Conservation (phyloP, 2,888 invertebrate genomes). For the Calliscelio sp. region DNA sequence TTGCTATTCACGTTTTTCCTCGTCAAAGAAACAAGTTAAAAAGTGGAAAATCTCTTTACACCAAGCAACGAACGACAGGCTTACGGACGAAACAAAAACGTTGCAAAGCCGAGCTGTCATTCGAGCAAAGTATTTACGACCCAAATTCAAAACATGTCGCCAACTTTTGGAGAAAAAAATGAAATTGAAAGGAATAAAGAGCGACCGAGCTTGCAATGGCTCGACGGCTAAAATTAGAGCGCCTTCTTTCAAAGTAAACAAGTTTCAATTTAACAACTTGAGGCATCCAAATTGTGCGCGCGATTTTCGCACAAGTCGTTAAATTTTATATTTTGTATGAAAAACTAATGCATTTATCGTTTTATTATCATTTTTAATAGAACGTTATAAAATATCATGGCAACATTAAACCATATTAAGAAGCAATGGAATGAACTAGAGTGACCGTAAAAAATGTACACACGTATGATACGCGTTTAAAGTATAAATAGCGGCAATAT, state of each 20-base stretch:
- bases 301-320: not conserved
- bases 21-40: constrained; percentile 16
- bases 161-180: constrained; percentile 14
- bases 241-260: constrained; percentile 31
- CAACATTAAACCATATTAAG: not conserved
- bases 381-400: not conserved
- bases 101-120: not conserved
- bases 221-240: not conserved
- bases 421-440: constrained; percentile 21
- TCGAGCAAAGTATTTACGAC: constrained; percentile 8
- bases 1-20: not conserved
- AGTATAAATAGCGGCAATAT: constrained; percentile 26
- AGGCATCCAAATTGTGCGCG: not conserved
- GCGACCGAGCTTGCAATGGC: not conserved
- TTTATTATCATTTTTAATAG: constrained; percentile 8
- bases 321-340: constrained; percentile 20
- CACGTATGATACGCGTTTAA: constrained; percentile 4
- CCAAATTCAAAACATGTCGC: constrained; percentile 13
- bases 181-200: not conserved
- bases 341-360: not conserved
- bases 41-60: constrained; percentile 21
- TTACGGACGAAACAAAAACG: not conserved
- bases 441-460: constrained; percentile 18
- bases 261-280: constrained; percentile 18
- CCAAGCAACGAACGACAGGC: not conserved